Evolutionary conservation across 1,140 invertebrate species (phyloP), one percentile per base, ranked within the genome.

Genomic region (Pseudomyrmex concolor): DNA sequence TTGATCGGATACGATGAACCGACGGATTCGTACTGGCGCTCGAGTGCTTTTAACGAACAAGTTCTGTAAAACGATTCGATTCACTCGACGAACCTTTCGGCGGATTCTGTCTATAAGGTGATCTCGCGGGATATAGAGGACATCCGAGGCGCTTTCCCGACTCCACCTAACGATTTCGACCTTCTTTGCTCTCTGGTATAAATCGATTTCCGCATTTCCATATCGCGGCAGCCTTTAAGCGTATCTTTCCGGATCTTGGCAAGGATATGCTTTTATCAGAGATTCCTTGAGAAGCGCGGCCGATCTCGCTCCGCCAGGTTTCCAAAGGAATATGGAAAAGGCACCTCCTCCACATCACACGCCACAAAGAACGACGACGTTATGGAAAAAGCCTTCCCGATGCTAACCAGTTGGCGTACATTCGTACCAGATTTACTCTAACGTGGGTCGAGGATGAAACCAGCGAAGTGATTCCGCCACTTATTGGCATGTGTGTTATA

Each of bases 251-350:
- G 34, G 55, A 72, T 34, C 70, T 63, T 81, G 86, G 80, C 86
- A 84, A 72, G 80, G 70, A 88, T 88, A 85, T 74, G 86, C 84
- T 88, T 89, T 88, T 88, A 86, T 89, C 86, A 83, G 72, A 70
- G 84, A 86, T 88, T 88, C 84, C 80, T 88, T 71, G 86, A 77
- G 72, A 72, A 70, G 0, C 5, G 5, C 34, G 67, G 15, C 50
- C 68, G 55, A 59, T 17, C 84, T 63, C 66, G 66, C 83, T 57
- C 22, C 22, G 70, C 17, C 55, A 70, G 13, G 59, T 59, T 34
- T 70, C 50, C 62, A 63, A 72, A 84, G 76, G 80, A 87, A 86
- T 86, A 73, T 67, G 51, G 43, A 86, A 66, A 73, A 84, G 68
- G 62, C 64, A 73, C 68, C 74, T 85, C 63, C 74, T 64, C 51